phyloP scores from a whole-genome alignment of 2,113 vertebrate genomes.

The Thinocorus orbignyianus region DNA sequence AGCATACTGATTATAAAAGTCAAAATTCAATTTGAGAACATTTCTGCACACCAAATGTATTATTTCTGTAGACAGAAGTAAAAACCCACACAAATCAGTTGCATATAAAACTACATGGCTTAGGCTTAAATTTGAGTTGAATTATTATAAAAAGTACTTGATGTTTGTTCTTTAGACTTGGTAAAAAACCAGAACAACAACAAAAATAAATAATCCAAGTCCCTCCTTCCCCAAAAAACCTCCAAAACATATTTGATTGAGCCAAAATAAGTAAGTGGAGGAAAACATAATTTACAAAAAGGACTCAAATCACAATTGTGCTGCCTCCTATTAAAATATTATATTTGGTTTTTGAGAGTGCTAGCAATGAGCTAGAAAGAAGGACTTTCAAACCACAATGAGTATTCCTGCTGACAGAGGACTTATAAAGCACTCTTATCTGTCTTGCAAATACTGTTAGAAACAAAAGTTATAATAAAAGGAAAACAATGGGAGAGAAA shows the following conservation, averaged over 20 bases:
- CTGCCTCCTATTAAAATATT: neutral
- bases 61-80: neutral
- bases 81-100: neutral
- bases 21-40: neutral
- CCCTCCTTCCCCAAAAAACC: neutral
- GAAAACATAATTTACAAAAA: neutral
- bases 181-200: neutral
- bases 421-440: neutral
- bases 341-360: neutral
- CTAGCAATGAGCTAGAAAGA: neutral
- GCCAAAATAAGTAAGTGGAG: neutral
- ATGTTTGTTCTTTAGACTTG: neutral
- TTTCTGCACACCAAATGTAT: neutral
- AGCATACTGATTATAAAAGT: neutral
- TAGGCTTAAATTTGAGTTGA: neutral
- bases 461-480: neutral
- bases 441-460: neutral
- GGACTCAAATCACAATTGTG: neutral
- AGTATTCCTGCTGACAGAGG: neutral
- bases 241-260: neutral
- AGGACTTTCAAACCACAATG: neutral
- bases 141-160: neutral
- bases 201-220: neutral
- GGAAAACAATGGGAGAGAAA: neutral
- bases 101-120: neutral